Conservation (phyloP, 2,113 vertebrate genomes). For the Otocyon megalotis region DNA sequence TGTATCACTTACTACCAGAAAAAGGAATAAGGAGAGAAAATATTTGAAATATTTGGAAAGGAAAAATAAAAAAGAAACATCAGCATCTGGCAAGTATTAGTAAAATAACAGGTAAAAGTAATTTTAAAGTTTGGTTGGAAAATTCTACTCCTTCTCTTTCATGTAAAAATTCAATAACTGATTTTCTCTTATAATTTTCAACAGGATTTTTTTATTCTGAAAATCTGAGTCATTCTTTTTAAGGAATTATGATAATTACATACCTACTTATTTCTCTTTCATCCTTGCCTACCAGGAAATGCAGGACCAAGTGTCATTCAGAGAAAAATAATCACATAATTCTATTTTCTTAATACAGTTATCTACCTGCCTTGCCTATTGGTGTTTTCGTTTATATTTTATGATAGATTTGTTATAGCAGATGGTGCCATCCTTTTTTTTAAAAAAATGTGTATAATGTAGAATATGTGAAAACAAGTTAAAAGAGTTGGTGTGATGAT, state of each 20-base stretch:
- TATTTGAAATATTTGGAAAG: neutral
- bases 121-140: conserved; percentile 1
- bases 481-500: neutral
- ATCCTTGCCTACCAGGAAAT: neutral
- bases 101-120: neutral
- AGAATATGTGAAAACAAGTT: neutral
- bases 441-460: neutral
- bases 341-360: neutral
- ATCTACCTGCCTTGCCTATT: neutral
- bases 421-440: neutral
- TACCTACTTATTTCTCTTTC: neutral
- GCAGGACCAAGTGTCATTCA: neutral
- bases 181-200: neutral
- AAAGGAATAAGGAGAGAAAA: neutral
- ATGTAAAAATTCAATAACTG: neutral
- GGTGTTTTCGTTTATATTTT: neutral
- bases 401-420: neutral
- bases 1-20: neutral
- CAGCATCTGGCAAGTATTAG: neutral
- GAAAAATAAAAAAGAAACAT: neutral
- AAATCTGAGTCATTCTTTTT: neutral
- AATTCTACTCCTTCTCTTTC: neutral
- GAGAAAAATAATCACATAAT: neutral
- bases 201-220: neutral
- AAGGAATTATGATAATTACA: neutral